Conservation (phyloP, 2,113 vertebrate species). For the Gopherus flavomarginatus region DNA sequence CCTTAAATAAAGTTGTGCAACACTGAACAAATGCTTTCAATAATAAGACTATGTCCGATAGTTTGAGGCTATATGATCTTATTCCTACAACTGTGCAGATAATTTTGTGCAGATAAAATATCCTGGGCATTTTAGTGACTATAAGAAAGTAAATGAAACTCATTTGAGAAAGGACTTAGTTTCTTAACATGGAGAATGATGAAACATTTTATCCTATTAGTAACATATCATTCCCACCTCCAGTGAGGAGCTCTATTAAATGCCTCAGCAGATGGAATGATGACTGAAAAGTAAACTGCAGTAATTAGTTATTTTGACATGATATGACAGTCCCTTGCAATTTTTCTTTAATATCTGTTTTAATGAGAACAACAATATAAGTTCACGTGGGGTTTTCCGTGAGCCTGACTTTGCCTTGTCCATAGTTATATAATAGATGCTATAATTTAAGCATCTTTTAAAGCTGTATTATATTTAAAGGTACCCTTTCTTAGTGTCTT, state of each 20-base stretch:
- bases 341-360: not conserved
- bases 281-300: not conserved
- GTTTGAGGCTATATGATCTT: not conserved
- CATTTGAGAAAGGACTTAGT: not conserved
- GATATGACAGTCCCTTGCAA: not conserved
- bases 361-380: not conserved
- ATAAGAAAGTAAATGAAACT: not conserved
- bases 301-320: not conserved
- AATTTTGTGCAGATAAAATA: not conserved
- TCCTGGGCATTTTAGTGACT: not conserved
- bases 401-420: not conserved
- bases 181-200: not conserved
- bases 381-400: not conserved
- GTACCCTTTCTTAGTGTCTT: not conserved
- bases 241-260: not conserved
- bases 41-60: not conserved
- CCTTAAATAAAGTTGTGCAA: not conserved
- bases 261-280: not conserved
- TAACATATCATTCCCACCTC: not conserved
- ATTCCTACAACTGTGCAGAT: not conserved
- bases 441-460: not conserved
- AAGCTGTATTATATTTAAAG: not conserved
- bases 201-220: not conserved
- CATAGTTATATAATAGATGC: not conserved
- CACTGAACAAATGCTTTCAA: not conserved